phyloP scores from a whole-genome alignment of 2,888 invertebrate genomes.

The Perizoma flavofasciatum region DNA sequence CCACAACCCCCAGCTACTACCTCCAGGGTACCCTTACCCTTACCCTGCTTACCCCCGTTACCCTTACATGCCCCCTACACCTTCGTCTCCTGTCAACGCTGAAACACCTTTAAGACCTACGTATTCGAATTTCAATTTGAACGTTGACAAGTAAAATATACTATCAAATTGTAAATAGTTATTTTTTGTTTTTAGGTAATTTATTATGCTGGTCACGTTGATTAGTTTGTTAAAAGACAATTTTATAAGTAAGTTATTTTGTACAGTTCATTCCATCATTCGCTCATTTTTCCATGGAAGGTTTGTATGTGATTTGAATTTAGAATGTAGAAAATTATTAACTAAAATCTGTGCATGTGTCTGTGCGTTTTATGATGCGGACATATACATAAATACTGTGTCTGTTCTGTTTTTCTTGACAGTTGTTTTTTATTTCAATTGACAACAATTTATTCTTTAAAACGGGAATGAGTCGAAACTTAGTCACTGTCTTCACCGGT shows the following conservation, averaged over 20 bases:
- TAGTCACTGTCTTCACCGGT: too few species aligned
- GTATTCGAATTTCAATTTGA: constrained; percentile 77
- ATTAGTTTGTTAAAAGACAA: constrained; percentile 36
- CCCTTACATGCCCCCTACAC: constrained; percentile 83
- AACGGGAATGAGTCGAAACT: too few species aligned
- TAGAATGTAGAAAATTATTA: constrained; percentile 29
- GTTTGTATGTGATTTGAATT: constrained; percentile 32
- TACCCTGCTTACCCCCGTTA: constrained; percentile 80
- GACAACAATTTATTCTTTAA: too few species aligned
- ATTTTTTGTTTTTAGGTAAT: constrained; percentile 35
- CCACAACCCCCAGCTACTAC: constrained; percentile 83
- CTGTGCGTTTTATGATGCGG: not conserved
- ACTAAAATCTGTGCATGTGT: constrained; percentile 16
- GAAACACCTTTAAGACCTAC: constrained; percentile 75
- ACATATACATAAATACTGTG: too few species aligned
- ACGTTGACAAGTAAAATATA: constrained; percentile 70
- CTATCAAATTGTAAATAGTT: constrained; percentile 25
- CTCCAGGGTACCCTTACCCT: constrained; percentile 83
- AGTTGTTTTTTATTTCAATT: too few species aligned
- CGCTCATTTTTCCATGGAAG: constrained; percentile 34
- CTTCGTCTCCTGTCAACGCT: constrained; percentile 73
- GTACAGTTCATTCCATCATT: constrained; percentile 40
- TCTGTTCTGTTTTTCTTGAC: too few species aligned
- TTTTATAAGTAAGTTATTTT: constrained; percentile 31
- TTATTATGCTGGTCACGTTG: constrained; percentile 42